Evolutionary conservation across 2,797 vertebrate species (phyloP), one percentile per base, ranked within the genome.

Genomic region (Chaetophractus vellerosus): DNA sequence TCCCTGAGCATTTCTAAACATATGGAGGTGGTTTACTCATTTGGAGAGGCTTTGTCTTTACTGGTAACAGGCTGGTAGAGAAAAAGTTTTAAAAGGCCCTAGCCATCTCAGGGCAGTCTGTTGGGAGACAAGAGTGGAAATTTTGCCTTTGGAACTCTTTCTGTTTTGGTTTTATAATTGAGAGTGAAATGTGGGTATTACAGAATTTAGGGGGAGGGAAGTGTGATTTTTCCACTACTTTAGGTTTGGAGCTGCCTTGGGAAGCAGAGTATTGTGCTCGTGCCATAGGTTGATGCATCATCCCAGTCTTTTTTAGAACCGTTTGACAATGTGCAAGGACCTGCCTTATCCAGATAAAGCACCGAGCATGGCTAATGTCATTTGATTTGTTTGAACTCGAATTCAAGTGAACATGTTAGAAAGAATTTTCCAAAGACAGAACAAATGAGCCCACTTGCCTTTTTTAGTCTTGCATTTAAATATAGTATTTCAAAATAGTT

Each of bases 381-480:
- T 41, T 93, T 61, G 15, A 38, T 76, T 57, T 75, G 18, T 36
- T 59, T 55, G 55, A 61, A 57, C 63, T 24, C 36, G 2, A 45
- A 36, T 79, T n/a, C 28, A 48, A 55, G 23, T 87, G 59, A 79
- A 59, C 61, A 36, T 64, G 16, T 33, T 69, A 80, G 24, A n/a
- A n/a, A n/a, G n/a, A n/a, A 14, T 84, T 84, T 80, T 71, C 80
- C 64, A 55, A 19, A 21, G 55, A 8, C 55, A 55, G 55, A 19
- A 55, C 72, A 50, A 24, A 61, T 11, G 45, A 48, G 33, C 12
- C 50, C 5, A 61, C 71, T 83, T 92, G 14, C 41, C 50, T 90
- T 89, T 89, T 78, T 69, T 45, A 80, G 48, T 88, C 55, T 91
- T 93, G 26, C 12, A 72, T n/a, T 57, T 76, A 90, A 87, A 75